Evolutionary conservation across 2,888 invertebrate species (phyloP).

Genomic region (Chrysomela aeneicollis): DNA sequence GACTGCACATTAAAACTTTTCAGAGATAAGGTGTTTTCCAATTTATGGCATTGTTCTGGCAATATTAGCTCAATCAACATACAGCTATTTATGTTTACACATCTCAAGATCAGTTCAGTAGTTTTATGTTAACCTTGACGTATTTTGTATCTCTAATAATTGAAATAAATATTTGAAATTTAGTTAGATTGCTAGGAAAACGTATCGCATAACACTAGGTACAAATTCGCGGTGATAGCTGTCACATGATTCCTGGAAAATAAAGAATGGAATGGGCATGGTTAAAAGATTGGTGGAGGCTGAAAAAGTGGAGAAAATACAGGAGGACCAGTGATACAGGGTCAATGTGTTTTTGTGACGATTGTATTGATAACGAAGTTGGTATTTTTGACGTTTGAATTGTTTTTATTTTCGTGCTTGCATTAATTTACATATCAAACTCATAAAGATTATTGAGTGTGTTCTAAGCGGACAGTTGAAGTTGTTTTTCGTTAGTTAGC

Average conservation of each 20-base stretch:
- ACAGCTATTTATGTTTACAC: constrained; percentile 18
- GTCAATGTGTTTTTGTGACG: constrained; percentile 80
- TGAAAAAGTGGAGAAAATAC: constrained; percentile 73
- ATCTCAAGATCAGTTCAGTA: constrained; percentile 20
- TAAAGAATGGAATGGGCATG: constrained; percentile 78
- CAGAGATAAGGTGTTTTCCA: constrained; percentile 23
- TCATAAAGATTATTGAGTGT: not conserved
- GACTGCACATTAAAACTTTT: constrained; percentile 5
- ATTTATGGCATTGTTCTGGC: constrained; percentile 20
- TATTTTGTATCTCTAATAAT: constrained; percentile 22
- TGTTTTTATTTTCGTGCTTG: not conserved
- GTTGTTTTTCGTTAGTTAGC: too few relatives aligned
- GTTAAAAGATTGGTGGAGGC: constrained; percentile 83
- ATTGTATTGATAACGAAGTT: constrained; percentile 63
- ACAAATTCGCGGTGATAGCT: constrained; percentile 17
- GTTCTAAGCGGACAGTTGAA: not conserved
- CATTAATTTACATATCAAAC: not conserved
- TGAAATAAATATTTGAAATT: constrained; percentile 34
- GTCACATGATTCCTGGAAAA: constrained; percentile 21
- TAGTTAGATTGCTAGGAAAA: constrained; percentile 34
- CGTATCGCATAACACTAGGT: constrained; percentile 16
- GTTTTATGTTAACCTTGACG: constrained; percentile 35
- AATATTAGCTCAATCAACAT: constrained; percentile 22
- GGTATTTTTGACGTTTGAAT: constrained; percentile 23
- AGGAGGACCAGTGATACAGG: constrained; percentile 66